Base-by-base conservation (phyloP, 2,113 vertebrate species). In the Motacilla tschutschensis region DNA sequence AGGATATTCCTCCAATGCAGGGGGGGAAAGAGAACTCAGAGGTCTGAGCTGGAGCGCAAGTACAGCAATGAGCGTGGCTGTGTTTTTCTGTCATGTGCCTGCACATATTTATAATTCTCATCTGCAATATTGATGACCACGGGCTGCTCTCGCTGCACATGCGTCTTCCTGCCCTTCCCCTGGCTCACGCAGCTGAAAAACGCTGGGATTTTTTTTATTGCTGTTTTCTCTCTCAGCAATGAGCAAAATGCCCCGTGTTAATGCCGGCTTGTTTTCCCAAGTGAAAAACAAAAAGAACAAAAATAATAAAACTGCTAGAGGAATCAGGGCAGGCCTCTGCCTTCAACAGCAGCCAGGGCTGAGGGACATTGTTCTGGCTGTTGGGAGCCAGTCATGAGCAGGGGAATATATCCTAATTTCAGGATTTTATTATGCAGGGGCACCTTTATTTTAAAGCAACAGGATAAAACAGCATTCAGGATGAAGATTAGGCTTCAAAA, bases 111-210 rank as follows among this genome's bases (percentile, higher is more conserved):
- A 65, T 89, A 69, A 64, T 74, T 84, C 88, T 60, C 71, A 55
- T 79, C 93, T 66, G 71, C 88, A 84, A 17, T 82, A 90, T 66
- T 70, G 83, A 88, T 89, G 92, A 73, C 79, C 60, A 9, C 14
- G n/a, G 75, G 17, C 59, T 5, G 7, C 12, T 50, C 82, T 62
- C 6, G 10, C 86, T n/a, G 71, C 88, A 48, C 86, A 55, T 53
- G 88, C 51, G 54, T 57, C 90, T 7, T 29, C 26, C 67, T 62
- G 64, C 67, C 59, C 50, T 66, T 44, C 55, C 17, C 44, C 60
- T 22, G 24, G 9, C 26, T 83, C 28, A 53, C 25, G 6, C 60
- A 77, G 83, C 82, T 66, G 67, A 84, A 76, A 87, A 87, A 25
- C 0, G 0, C 38, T 22, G 10, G 10, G 12, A 4, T 55, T n/a